A percentile compares a stretch with the other conserved stretches of the same genome.
phyloP scores from a whole-genome alignment of 2,113 vertebrate species.

The Callipepla squamata region DNA sequence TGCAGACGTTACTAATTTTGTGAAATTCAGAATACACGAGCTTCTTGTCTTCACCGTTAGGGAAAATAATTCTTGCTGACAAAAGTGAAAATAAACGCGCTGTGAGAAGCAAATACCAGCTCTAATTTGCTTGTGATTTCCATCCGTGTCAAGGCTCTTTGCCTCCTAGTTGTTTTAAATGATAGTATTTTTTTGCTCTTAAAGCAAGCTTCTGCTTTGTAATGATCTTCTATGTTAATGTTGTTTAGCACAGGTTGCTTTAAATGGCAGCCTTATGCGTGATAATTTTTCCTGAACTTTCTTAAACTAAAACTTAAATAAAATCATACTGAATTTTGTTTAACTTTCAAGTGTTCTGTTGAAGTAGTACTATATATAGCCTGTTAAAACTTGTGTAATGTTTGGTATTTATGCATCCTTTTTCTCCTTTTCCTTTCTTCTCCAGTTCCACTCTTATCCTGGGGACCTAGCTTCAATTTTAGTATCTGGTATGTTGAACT shows the following conservation, averaged over 20 bases:
- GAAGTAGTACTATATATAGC: not conserved
- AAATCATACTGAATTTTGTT: not conserved
- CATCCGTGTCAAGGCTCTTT: slow-evolving; percentile 57
- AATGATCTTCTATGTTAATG: slow-evolving; percentile 22
- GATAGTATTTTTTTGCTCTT: slow-evolving; percentile 34
- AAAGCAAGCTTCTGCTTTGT: slow-evolving; percentile 53
- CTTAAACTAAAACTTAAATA: not conserved
- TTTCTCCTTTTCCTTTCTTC: slow-evolving; percentile 64
- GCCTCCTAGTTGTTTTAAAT: slow-evolving; percentile 45
- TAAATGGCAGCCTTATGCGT: not conserved
- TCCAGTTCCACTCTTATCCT: slow-evolving; percentile 96
- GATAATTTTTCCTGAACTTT: slow-evolving; percentile 2
- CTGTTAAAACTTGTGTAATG: not conserved
- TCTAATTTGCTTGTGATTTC: not conserved
- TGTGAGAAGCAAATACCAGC: slow-evolving; percentile 43
- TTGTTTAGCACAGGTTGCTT: slow-evolving; percentile 34
- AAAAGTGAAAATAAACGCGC: slow-evolving; percentile 50
- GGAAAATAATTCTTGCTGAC: slow-evolving; percentile 65
- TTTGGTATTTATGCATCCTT: slow-evolving; percentile 15
- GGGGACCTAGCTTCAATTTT: slow-evolving; percentile 99
- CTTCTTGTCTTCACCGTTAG: slow-evolving; percentile 61
- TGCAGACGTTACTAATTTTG: slow-evolving; percentile 55
- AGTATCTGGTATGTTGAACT: slow-evolving; percentile 99
- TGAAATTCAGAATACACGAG: slow-evolving; percentile 13
- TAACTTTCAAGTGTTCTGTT: not conserved